Base-by-base conservation (phyloP, 2,888 invertebrate genomes). In the Cephus sareptanus region DNA sequence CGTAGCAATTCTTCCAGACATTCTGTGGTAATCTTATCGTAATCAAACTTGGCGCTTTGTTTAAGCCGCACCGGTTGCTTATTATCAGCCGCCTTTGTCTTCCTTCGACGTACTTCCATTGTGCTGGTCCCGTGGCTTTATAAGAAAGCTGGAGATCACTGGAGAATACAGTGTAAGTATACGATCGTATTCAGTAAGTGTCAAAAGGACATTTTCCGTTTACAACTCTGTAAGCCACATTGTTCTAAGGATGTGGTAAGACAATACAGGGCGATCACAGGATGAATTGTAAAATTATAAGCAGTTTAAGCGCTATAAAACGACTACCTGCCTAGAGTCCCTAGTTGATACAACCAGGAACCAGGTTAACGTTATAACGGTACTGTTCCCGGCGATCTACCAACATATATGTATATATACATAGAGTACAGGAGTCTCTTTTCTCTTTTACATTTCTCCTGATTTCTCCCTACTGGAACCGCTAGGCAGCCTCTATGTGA, bases 21-120 rank as follows among this genome's bases (percentile, higher is more conserved):
- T 81, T 75, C 74, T 74, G 74, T 74, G 71, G 40, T 76, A 78
- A 70, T 69, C 35, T 83, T 81, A 74, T 83, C 79, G 76, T 73
- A 81, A 76, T 86, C 87, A 82, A 86, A 87, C 79, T 88, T 87
- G 80, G 84, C 84, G 85, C 84, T 86, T 81, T 81, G 80, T 71
- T 69, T 37, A 56, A 68, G 33, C 35, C 34, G 76, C 40, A 40
- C 68, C 23, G 75, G 23, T 37, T 56, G 68, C 37, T 75, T 85
- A 34, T 85, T 86, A 77, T 86, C 83, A 73, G 78, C 76, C 37
- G 79, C 80, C 75, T 75, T 84, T 74, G 77, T 84, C 80, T 85
- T 88, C 78, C 87, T 88, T 15, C 89, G 89, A 75, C 89, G 90
- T 73, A 87, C 86, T 77, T 89, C 87, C 90, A 90, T 90, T 75